Conservation (phyloP, 35 echinoderm and acorn worm genomes). For the Lytechinus variegatus region DNA sequence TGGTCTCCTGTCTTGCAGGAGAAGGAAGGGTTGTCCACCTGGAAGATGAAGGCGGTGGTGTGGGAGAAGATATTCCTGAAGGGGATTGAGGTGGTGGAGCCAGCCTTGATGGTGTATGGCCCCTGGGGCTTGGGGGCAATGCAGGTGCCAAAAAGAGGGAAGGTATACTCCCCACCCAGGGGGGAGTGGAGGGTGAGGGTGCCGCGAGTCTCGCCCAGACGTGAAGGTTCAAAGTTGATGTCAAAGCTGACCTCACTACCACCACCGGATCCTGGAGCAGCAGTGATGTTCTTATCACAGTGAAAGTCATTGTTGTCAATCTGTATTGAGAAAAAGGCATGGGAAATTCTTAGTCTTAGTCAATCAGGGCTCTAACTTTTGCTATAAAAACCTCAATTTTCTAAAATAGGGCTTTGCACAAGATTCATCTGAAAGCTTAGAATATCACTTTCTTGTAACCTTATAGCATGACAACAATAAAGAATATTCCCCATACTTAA, state of each 20-base stretch:
- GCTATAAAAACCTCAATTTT: too few relatives aligned
- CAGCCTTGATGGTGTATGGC: slow-evolving; percentile 91
- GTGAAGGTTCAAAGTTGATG: slow-evolving; percentile 91
- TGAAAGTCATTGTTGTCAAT: slow-evolving; percentile 97
- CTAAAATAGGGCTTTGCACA: too few relatives aligned
- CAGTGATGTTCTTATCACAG: slow-evolving; percentile 90
- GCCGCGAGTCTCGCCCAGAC: slow-evolving; percentile 87
- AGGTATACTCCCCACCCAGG: slow-evolving; percentile 84
- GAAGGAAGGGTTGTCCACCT: slow-evolving; percentile 93
- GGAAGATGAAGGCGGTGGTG: slow-evolving; percentile 95
- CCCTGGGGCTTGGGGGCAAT: slow-evolving; percentile 94
- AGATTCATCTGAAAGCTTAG: too few relatives aligned
- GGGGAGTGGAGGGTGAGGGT: slow-evolving; percentile 74
- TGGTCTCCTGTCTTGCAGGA: slow-evolving; percentile 83
- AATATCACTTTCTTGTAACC: too few relatives aligned
- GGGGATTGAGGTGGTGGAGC: slow-evolving; percentile 88
- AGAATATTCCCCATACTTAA: too few relatives aligned
- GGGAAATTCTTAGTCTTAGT: neutral
- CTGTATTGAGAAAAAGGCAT: slow-evolving; percentile 23
- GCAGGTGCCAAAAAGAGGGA: slow-evolving; percentile 93
- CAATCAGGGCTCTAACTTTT: too few relatives aligned
- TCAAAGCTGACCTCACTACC: slow-evolving; percentile 94
- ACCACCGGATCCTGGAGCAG: slow-evolving; percentile 92
- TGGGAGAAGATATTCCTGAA: slow-evolving; percentile 99
- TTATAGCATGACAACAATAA: too few relatives aligned